phyloP scores from a whole-genome alignment of 1,140 invertebrate species.

The Augochlora pura region DNA sequence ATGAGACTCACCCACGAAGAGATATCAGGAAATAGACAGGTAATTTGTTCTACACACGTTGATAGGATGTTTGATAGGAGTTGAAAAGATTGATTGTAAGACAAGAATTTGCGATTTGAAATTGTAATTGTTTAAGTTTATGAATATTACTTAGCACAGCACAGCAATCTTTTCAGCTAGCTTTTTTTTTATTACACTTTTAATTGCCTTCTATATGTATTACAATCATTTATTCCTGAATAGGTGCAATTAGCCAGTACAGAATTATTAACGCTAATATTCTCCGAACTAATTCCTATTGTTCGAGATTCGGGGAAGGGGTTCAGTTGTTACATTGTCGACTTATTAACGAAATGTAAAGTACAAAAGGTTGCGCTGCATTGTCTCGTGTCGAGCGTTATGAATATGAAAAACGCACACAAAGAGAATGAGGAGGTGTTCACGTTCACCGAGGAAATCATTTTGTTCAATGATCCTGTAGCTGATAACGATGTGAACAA shows the following conservation, averaged over 20 bases:
- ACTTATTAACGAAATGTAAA: conserved; percentile 90
- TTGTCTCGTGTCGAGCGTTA: conserved; percentile 90
- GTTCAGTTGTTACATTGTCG: conserved; percentile 91
- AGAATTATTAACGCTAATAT: conserved; percentile 89
- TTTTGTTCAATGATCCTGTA: conserved; percentile 90
- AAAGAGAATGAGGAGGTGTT: conserved; percentile 79
- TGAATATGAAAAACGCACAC: conserved; percentile 81
- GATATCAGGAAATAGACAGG: conserved; percentile 87
- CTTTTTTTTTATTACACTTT: background rate
- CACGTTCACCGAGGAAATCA: conserved; percentile 91
- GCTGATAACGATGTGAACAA: conserved; percentile 78
- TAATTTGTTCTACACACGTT: conserved; percentile 37
- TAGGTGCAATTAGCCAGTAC: conserved; percentile 89
- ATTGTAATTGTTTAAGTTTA: too few relatives aligned
- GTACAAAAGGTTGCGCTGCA: conserved; percentile 94
- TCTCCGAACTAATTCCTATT: conserved; percentile 89
- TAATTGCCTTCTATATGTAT: background rate
- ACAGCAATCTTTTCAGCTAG: background rate
- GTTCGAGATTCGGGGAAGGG: conserved; percentile 91
- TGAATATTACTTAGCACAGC: too few relatives aligned
- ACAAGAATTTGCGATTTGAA: too few relatives aligned
- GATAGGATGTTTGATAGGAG: too few relatives aligned
- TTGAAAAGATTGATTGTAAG: too few relatives aligned
- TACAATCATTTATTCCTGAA: conserved; percentile 61
- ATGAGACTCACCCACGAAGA: conserved; percentile 87